Conservation (phyloP, 2,888 invertebrate species). For the Athalia rosae region DNA sequence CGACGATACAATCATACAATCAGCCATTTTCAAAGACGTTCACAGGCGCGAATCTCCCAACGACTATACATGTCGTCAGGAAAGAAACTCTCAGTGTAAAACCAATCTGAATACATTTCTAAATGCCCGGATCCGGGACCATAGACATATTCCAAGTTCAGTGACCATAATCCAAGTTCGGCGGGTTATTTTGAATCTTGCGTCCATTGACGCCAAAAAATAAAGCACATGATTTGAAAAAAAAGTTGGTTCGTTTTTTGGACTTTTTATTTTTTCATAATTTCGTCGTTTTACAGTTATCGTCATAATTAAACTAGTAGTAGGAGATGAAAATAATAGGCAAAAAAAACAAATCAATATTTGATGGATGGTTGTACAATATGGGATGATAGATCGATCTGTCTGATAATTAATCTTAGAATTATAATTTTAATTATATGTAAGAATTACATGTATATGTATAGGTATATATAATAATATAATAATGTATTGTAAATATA, state of each 20-base stretch:
- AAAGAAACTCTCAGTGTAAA: constrained; percentile 5
- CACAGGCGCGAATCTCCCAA: constrained; percentile 14
- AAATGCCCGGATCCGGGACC: not conserved
- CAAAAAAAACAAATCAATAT: constrained; percentile 60
- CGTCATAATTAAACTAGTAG: constrained; percentile 62
- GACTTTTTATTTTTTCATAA: constrained; percentile 57
- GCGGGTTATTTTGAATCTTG: too few species aligned
- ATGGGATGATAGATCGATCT: constrained; percentile 57
- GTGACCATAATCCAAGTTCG: too few species aligned
- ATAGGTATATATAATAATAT: constrained; percentile 44
- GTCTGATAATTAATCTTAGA: constrained; percentile 54
- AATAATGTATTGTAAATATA: constrained; percentile 46
- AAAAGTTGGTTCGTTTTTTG: not conserved
- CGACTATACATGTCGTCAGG: not conserved
- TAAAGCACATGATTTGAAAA: not conserved
- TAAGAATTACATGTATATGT: constrained; percentile 54
- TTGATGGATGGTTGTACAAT: constrained; percentile 61
- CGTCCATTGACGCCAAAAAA: too few species aligned
- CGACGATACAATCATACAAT: constrained; percentile 27
- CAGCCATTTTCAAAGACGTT: constrained; percentile 37
- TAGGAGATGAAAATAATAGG: constrained; percentile 62
- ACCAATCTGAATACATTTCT: not conserved
- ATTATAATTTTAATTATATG: constrained; percentile 46
- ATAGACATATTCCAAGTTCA: too few species aligned
- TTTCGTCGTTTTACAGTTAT: constrained; percentile 63